A percentile compares a stretch with the other conserved stretches of the same genome.
These are phyloP conservation scores for Margarornis squamiger DNA, from an alignment of 2,797 vertebrate species.

Conservation along the genomic window DNA sequence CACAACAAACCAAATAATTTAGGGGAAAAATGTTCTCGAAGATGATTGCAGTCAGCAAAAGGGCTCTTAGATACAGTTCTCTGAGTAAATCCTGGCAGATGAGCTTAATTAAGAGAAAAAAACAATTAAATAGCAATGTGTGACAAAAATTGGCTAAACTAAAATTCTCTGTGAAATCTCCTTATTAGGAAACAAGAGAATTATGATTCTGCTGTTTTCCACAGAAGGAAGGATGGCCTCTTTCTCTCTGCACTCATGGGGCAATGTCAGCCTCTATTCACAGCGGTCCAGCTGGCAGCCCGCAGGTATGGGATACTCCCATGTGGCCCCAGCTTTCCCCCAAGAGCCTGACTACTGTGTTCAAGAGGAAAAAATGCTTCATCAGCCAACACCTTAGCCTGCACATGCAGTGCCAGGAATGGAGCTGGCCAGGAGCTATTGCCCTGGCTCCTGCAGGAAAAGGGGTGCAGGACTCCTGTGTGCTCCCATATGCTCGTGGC, in stretches of 20 bases:
- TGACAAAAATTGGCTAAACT: slow-evolving; percentile 31
- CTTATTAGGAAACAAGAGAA: slow-evolving; percentile 53
- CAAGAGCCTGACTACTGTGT: background rate
- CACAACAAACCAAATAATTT: background rate
- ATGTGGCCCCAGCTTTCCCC: background rate
- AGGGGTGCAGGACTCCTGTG: fast-evolving
- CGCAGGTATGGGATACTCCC: background rate
- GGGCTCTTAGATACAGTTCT: slow-evolving; percentile 6
- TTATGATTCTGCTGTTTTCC: slow-evolving; percentile 9
- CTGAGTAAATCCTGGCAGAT: slow-evolving; percentile 34
- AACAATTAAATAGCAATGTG: slow-evolving; percentile 43
- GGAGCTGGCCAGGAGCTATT: background rate
- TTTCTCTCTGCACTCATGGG: background rate
- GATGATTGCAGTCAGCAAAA: slow-evolving; percentile 1
- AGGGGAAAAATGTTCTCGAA: background rate
- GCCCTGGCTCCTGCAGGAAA: background rate
- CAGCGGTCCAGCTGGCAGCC: slow-evolving; percentile 5
- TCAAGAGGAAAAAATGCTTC: background rate
- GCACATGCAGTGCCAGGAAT: fast-evolving
- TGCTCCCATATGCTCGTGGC: background rate
- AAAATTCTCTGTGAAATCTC: slow-evolving; percentile 30
- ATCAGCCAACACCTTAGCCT: background rate
- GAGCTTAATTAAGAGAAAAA: slow-evolving; percentile 53
- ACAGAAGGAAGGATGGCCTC: background rate
- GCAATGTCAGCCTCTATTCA: slow-evolving; percentile 3